Base-by-base conservation (phyloP, 2,888 invertebrate species). In the Rutpela maculata region DNA sequence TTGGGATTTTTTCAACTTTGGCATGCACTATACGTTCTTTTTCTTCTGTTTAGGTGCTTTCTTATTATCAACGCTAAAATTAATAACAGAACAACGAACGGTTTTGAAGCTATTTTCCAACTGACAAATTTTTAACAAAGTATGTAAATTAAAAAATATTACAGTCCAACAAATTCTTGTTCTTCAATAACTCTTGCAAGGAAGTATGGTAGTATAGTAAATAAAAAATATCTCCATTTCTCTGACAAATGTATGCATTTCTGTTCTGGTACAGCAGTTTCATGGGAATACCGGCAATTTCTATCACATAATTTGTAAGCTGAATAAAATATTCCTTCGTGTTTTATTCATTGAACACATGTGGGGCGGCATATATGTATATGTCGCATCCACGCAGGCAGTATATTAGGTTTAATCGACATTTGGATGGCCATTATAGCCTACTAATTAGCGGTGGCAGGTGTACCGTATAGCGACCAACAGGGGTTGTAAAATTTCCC, bases 361-460 rank as follows among this genome's bases (percentile, higher is more conserved):
- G 75, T 75, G 74, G 79, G 75, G 59, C 75, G 68, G 77, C 75
- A 74, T 74, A 78, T 75, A 80, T 78, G 75, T 76, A 79, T 78
- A 80, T 79, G 81, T 83, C 83, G 81, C 80, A 75, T 78, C 82
- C 79, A 80, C 79, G 78, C 81, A 78, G 82, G 85, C 84, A 87
- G 85, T 89, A 89, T 89, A 89, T 89, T 89, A 88, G 88, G 87
- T 88, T 88, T 89, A 89, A 89, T 89, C 89, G 89, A 89, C 89
- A 89, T 87, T 87, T 85, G 87, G 87, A 87, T 86, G 87, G 88
- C 88, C 88, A 88, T 89, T 89, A 89, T 87, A 88, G 88, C 86
- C 89, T 88, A 88, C 89, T 90, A 90, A 89, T 90, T 90, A 89
- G 89, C 86, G 89, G 89, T 88, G 89, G 88, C 89, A 90, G 89